These are phyloP conservation scores for Protonemura montana DNA, from an alignment of 2,888 invertebrate species.

Conservation along the genomic window DNA sequence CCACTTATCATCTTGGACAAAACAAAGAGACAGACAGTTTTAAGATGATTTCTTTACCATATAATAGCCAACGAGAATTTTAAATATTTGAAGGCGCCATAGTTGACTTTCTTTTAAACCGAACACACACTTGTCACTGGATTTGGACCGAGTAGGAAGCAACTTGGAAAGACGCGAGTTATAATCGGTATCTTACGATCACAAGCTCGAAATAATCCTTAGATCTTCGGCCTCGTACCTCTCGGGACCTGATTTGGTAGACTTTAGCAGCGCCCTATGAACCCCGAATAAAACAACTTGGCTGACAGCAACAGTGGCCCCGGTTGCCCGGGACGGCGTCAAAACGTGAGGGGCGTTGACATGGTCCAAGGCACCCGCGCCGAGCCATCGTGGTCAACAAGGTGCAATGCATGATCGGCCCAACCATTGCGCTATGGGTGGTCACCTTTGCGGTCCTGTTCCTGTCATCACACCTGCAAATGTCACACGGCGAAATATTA, in stretches of 20 bases:
- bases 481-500: neutral
- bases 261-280: neutral
- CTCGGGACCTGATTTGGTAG: neutral
- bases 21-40: neutral
- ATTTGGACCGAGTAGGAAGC: too few relatives aligned
- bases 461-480: neutral
- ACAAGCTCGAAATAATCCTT: neutral
- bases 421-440: neutral
- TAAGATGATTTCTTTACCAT: neutral
- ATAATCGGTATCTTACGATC: neutral
- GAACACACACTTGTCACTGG: too few relatives aligned
- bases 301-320: neutral
- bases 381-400: neutral
- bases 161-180: neutral
- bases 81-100: neutral
- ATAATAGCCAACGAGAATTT: neutral
- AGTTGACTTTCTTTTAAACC: neutral
- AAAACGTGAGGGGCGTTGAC: neutral
- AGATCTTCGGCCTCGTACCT: neutral
- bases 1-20: conserved; percentile 31
- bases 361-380: neutral
- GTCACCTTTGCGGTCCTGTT: neutral
- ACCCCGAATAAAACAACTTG: neutral
- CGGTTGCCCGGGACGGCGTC: neutral
- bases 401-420: neutral